A percentile compares a stretch with the other conserved stretches of the same genome.
Evolutionary conservation across 1,140 invertebrate species (phyloP).

Genomic region (Drosophila tsacasi): DNA sequence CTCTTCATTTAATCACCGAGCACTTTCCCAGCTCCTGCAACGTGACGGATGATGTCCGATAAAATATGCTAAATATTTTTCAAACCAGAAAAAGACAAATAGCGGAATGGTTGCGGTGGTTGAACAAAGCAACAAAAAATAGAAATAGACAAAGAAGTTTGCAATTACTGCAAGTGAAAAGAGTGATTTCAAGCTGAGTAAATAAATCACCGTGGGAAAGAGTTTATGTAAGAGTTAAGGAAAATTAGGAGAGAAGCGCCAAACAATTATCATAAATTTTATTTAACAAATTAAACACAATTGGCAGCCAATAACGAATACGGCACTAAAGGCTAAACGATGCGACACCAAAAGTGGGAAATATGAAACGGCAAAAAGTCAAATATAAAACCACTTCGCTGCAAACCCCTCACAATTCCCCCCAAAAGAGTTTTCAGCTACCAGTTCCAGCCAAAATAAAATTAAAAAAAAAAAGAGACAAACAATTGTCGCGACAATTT

Average conservation of each 20-base stretch:
- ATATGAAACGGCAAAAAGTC: constrained; percentile 44
- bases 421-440: constrained; percentile 17
- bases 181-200: constrained; percentile 23
- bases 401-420: constrained; percentile 7
- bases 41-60: constrained; percentile 57
- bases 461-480: constrained; percentile 28
- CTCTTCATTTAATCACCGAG: constrained; percentile 41
- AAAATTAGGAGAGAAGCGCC: constrained; percentile 6
- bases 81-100: constrained; percentile 28
- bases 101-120: constrained; percentile 41
- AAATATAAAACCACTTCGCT: constrained; percentile 34
- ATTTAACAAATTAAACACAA: constrained; percentile 71
- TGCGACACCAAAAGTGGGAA: constrained; percentile 36
- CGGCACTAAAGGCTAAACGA: constrained; percentile 20
- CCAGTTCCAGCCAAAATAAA: constrained; percentile 24
- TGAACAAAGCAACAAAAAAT: constrained; percentile 25
- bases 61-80: constrained; percentile 51
- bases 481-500: constrained; percentile 67
- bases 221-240: constrained; percentile 20
- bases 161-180: constrained; percentile 41
- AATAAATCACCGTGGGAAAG: constrained; percentile 74
- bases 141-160: constrained; percentile 32
- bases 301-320: constrained; percentile 55
- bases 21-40: constrained; percentile 53
- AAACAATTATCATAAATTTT: constrained; percentile 73